Conservation (phyloP, 37 sponge, comb jelly and placozoan genomes). For the Ephydatia muelleri region DNA sequence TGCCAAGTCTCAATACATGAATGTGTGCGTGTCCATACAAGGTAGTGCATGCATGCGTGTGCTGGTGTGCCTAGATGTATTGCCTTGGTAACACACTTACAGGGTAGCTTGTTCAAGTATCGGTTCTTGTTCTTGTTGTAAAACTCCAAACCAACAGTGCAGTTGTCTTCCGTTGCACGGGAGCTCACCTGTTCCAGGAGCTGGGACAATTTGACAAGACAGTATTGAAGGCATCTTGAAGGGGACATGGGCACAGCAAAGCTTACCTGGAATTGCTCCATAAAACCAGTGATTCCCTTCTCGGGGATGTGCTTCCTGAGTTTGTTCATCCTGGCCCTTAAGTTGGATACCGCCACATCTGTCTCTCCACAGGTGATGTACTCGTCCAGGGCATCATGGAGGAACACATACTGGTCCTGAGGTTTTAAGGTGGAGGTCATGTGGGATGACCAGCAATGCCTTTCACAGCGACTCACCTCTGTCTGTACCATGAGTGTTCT, state of each 20-base stretch:
- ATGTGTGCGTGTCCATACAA: too few species aligned
- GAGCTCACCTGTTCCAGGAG: slow-evolving; percentile 68
- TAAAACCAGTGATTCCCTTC: slow-evolving; percentile 53
- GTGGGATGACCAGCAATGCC: too few species aligned
- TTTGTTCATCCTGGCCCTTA: slow-evolving; percentile 35
- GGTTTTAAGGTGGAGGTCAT: background rate
- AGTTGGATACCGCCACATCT: slow-evolving; percentile 14
- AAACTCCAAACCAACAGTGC: slow-evolving; percentile 44
- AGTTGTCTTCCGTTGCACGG: slow-evolving; percentile 27
- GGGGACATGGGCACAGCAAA: background rate
- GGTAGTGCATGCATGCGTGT: too few species aligned
- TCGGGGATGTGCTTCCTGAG: slow-evolving; percentile 41
- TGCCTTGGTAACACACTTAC: slow-evolving; percentile 16
- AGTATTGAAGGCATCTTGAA: too few species aligned
- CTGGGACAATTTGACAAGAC: slow-evolving; percentile 6
- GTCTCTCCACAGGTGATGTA: slow-evolving; percentile 70
- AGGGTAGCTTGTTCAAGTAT: slow-evolving; percentile 47
- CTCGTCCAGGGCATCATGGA: slow-evolving; percentile 79
- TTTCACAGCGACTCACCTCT: slow-evolving; percentile 59
- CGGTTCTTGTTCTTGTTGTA: slow-evolving; percentile 66
- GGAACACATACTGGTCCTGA: slow-evolving; percentile 75
- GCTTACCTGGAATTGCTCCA: slow-evolving; percentile 46
- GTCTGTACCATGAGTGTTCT: slow-evolving; percentile 83
- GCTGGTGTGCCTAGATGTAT: too few species aligned
- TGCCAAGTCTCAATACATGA: too few species aligned